Evolutionary conservation across 1,140 invertebrate species (phyloP).

Genomic region (Olivierus martensii): DNA sequence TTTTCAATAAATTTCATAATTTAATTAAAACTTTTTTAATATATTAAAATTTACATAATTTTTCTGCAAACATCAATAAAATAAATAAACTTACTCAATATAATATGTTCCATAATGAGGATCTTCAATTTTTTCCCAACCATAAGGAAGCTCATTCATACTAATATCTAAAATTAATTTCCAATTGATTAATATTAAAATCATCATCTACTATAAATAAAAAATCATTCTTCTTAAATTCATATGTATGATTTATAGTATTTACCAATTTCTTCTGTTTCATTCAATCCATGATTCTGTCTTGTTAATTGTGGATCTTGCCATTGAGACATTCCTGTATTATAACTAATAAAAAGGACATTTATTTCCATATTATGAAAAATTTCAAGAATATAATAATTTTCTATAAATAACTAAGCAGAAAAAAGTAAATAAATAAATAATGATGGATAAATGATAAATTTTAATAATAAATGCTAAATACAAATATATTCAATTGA

Average conservation of each 20-base stretch:
- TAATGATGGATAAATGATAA: too few relatives aligned
- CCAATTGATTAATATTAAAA: background rate
- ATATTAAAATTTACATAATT: background rate
- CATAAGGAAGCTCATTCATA: conserved; percentile 56
- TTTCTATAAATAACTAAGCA: too few relatives aligned
- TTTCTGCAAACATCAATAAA: background rate
- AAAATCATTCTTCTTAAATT: too few relatives aligned
- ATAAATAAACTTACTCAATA: conserved; percentile 13
- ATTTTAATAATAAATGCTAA: too few relatives aligned
- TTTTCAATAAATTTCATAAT: too few relatives aligned
- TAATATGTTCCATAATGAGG: conserved; percentile 96
- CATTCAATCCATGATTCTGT: conserved; percentile 6
- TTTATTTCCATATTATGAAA: too few relatives aligned
- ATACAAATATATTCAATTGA: too few relatives aligned
- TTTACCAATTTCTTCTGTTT: conserved; percentile 10
- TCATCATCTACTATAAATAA: background rate
- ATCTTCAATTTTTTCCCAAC: conserved; percentile 97
- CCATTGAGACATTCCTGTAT: conserved; percentile 89
- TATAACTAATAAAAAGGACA: conserved; percentile 58
- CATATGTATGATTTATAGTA: too few relatives aligned
- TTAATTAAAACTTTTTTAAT: background rate
- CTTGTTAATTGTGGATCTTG: conserved; percentile 61
- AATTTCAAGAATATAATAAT: too few relatives aligned
- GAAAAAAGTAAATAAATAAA: too few relatives aligned
- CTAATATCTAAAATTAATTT: background rate